These are phyloP conservation scores for Rhinoraja longicauda DNA, from an alignment of 2,797 vertebrate genomes.

Conservation along the genomic window DNA sequence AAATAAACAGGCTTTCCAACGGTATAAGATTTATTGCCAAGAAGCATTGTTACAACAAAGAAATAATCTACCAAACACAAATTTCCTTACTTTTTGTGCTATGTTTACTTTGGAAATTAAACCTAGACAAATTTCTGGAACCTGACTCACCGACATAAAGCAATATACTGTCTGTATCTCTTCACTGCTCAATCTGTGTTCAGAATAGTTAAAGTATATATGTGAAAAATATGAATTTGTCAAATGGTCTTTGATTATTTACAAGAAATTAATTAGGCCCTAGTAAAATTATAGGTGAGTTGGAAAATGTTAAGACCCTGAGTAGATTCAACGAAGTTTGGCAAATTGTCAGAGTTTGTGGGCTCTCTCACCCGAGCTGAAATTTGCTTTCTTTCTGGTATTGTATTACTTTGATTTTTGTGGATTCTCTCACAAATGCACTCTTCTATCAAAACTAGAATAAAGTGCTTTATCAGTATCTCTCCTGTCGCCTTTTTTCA, in stretches of 20 bases:
- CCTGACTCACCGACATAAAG: too few species aligned
- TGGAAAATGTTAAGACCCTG: not conserved
- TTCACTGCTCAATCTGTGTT: not conserved
- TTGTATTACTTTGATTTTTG: not conserved
- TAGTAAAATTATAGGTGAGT: not conserved
- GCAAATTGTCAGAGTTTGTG: not conserved
- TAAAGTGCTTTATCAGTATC: not conserved
- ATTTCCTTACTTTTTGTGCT: too few species aligned
- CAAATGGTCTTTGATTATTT: not conserved
- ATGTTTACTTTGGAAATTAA: too few species aligned
- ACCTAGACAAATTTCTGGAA: too few species aligned
- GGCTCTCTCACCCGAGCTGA: not conserved
- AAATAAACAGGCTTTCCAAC: too few species aligned
- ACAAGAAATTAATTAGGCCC: too few species aligned
- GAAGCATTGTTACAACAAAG: too few species aligned
- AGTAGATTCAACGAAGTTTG: not conserved
- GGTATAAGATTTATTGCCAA: too few species aligned
- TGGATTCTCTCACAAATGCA: not conserved
- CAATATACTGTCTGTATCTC: too few species aligned
- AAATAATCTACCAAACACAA: too few species aligned
- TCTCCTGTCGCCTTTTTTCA: not conserved
- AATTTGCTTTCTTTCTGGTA: too few species aligned
- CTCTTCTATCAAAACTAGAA: not conserved
- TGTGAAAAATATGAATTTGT: not conserved
- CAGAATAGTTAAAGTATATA: not conserved